These are phyloP conservation scores for Pantala flavescens DNA, from an alignment of 1,140 invertebrate species.

Conservation along the genomic window DNA sequence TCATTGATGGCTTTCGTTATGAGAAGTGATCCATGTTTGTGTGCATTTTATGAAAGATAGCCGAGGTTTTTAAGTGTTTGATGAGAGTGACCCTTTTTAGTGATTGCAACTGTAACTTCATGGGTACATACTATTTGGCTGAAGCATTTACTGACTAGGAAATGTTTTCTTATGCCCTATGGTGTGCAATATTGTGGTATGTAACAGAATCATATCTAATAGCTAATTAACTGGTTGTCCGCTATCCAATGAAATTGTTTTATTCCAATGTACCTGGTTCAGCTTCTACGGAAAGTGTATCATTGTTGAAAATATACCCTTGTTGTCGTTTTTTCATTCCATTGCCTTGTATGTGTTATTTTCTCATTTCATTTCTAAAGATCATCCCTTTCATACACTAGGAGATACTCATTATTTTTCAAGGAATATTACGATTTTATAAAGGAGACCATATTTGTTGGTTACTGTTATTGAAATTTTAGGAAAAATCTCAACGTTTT, in stretches of 20 bases:
- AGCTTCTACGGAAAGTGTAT: neutral
- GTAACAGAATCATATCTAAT: neutral
- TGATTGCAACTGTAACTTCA: neutral
- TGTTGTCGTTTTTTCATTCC: neutral
- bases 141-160: neutral
- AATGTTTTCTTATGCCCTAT: neutral
- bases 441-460: neutral
- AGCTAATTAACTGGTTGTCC: neutral
- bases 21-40: neutral
- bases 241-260: neutral
- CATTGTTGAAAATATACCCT: neutral
- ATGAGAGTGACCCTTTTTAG: neutral
- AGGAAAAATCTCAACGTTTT: neutral
- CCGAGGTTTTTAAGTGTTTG: neutral
- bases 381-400: neutral
- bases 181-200: neutral
- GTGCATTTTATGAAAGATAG: neutral
- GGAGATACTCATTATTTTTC: neutral
- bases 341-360: neutral
- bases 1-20: neutral
- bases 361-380: neutral
- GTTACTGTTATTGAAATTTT: neutral
- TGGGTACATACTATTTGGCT: neutral
- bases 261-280: neutral
- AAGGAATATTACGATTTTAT: neutral